Evolutionary conservation across 1,140 invertebrate genomes (phyloP).

Genomic region (Monochamus saltuarius): DNA sequence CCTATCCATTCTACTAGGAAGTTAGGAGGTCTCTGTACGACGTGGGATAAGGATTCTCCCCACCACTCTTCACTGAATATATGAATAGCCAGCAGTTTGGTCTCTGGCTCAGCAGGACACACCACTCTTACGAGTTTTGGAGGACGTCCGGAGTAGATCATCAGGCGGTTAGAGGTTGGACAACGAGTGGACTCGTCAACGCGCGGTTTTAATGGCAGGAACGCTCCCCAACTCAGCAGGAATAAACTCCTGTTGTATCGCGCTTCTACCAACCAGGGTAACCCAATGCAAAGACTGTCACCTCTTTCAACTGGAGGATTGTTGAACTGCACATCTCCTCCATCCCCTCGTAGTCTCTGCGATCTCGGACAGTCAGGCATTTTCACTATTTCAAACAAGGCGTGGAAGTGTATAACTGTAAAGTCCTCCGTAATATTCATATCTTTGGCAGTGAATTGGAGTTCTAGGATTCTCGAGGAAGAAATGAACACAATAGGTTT

Average conservation of each 20-base stretch:
- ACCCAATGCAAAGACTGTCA: slow-evolving; percentile 68
- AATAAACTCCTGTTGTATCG: slow-evolving; percentile 73
- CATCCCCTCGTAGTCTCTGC: slow-evolving; percentile 63
- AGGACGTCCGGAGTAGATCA: slow-evolving; percentile 65
- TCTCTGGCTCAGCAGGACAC: slow-evolving; percentile 69
- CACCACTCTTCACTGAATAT: slow-evolving; percentile 75
- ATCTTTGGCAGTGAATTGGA: slow-evolving; percentile 63
- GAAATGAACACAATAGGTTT: slow-evolving; percentile 65
- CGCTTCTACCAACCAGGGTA: slow-evolving; percentile 74
- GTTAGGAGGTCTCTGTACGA: slow-evolving; percentile 56
- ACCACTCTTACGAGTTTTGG: slow-evolving; percentile 68
- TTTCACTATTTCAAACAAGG: slow-evolving; percentile 65
- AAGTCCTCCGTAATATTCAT: slow-evolving; percentile 72
- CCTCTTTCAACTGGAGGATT: slow-evolving; percentile 62
- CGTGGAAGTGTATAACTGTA: slow-evolving; percentile 67
- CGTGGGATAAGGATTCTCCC: slow-evolving; percentile 45
- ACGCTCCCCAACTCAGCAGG: slow-evolving; percentile 71
- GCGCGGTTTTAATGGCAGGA: slow-evolving; percentile 54
- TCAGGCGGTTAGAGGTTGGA: slow-evolving; percentile 62
- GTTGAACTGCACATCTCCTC: slow-evolving; percentile 61
- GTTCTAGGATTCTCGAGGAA: slow-evolving; percentile 62
- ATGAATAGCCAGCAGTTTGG: slow-evolving; percentile 66
- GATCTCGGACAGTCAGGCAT: slow-evolving; percentile 65
- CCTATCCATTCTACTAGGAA: slow-evolving; percentile 73
- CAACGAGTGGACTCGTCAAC: slow-evolving; percentile 61